A percentile compares a stretch with the other conserved stretches of the same genome.
Evolutionary conservation across 2,113 vertebrate species (phyloP).

Genomic region (Dascyllus trimaculatus): DNA sequence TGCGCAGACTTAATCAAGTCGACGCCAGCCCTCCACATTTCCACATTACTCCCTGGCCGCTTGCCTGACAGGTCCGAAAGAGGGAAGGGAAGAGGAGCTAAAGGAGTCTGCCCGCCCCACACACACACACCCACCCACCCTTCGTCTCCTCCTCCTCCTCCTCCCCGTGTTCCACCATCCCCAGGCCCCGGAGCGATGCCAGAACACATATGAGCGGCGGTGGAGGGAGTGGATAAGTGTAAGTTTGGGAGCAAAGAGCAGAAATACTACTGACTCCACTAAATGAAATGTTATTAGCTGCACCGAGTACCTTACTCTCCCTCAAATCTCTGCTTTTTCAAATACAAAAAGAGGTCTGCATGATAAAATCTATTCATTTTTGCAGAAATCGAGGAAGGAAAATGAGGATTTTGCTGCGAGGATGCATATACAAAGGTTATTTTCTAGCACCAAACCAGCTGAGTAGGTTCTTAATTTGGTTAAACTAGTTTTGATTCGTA

Average conservation of each 20-base stretch:
- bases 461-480: neutral
- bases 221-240: slow-evolving; percentile 51
- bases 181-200: slow-evolving; percentile 73
- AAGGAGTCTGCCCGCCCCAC: slow-evolving; percentile 49
- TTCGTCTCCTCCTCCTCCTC: slow-evolving; percentile 22
- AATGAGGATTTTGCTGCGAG: no score
- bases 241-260: slow-evolving; percentile 45
- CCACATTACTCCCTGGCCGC: slow-evolving; percentile 81
- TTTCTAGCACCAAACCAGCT: neutral
- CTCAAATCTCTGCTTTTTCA: neutral
- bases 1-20: slow-evolving; percentile 87
- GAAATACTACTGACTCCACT: slow-evolving; percentile 48
- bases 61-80: slow-evolving; percentile 82
- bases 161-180: slow-evolving; percentile 51
- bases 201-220: slow-evolving; percentile 72
- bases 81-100: slow-evolving; percentile 60
- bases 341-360: neutral
- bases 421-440: neutral
- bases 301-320: slow-evolving; percentile 18
- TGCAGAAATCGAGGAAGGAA: no score
- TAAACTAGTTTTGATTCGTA: neutral
- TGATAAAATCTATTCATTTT: neutral
- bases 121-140: slow-evolving; percentile 18
- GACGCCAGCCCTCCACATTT: slow-evolving; percentile 83
- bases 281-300: slow-evolving; percentile 73